Evolutionary conservation across 2,113 vertebrate genomes (phyloP).

Genomic region (Axis porcinus): DNA sequence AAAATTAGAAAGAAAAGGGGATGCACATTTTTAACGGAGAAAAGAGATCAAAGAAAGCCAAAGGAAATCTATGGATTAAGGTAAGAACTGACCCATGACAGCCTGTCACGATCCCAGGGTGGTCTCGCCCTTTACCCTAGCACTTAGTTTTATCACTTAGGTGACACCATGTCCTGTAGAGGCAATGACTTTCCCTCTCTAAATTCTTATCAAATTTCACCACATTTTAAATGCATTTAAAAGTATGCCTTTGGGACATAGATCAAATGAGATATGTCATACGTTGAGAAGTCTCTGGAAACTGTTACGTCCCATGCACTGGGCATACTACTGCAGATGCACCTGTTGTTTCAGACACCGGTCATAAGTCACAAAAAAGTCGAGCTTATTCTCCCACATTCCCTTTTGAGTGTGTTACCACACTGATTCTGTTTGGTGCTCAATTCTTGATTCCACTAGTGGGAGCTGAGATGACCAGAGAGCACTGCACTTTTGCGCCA

Average conservation of each 20-base stretch:
- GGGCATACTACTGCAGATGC: background rate
- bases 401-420: background rate
- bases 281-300: background rate
- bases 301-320: background rate
- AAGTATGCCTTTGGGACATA: background rate
- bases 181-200: background rate
- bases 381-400: accelerated
- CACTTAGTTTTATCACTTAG: background rate
- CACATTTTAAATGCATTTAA: background rate
- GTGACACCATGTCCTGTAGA: background rate
- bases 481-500: background rate
- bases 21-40: background rate
- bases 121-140: background rate
- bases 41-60: background rate
- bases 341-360: background rate
- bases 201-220: background rate
- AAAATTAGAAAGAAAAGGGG: background rate
- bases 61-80: background rate
- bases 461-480: background rate
- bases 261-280: background rate
- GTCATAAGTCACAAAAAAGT: background rate
- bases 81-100: background rate
- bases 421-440: background rate
- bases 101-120: background rate
- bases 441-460: background rate